Percentiles rank a stretch among this genome's conserved stretches.
Conservation (phyloP, 2,888 invertebrate species). For the Mellilla xanthometata region DNA sequence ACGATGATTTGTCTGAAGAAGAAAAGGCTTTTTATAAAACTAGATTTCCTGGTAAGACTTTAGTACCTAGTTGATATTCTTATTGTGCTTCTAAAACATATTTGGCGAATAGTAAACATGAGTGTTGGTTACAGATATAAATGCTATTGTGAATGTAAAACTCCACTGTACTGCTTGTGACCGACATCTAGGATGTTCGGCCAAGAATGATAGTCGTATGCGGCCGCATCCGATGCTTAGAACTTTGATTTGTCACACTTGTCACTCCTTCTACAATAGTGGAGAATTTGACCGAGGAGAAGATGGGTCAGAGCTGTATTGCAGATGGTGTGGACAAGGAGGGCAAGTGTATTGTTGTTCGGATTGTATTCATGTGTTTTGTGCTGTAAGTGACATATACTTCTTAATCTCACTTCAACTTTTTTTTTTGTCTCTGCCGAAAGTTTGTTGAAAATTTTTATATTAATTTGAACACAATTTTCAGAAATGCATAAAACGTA, state of each 20-base stretch:
- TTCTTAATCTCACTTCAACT: not conserved
- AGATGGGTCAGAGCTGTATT: conserved; percentile 91
- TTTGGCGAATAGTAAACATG: not conserved
- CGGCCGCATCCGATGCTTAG: conserved; percentile 88
- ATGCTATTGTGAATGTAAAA: conserved; percentile 80
- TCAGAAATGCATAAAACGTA: conserved; percentile 88
- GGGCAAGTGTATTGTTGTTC: conserved; percentile 91
- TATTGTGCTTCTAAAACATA: not conserved
- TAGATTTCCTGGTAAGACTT: conserved; percentile 67
- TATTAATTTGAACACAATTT: conserved; percentile 44
- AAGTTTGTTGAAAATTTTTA: no score
- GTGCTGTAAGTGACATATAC: conserved; percentile 77
- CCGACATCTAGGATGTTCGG: conserved; percentile 88
- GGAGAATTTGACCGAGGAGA: conserved; percentile 92
- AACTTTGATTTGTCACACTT: conserved; percentile 87
- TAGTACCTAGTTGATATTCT: not conserved
- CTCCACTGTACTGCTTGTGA: conserved; percentile 91
- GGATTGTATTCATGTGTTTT: conserved; percentile 88
- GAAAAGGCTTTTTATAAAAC: conserved; percentile 77
- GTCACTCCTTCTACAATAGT: conserved; percentile 90
- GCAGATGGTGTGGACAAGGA: conserved; percentile 92
- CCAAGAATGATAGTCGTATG: conserved; percentile 84
- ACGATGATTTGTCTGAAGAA: conserved; percentile 76
- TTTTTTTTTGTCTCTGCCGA: not conserved
- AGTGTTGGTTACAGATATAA: conserved; percentile 75